A percentile compares a stretch with the other conserved stretches of the same genome.
These are phyloP conservation scores for Odocoileus virginianus DNA, from an alignment of 2,113 vertebrate species.

Conservation along the genomic window DNA sequence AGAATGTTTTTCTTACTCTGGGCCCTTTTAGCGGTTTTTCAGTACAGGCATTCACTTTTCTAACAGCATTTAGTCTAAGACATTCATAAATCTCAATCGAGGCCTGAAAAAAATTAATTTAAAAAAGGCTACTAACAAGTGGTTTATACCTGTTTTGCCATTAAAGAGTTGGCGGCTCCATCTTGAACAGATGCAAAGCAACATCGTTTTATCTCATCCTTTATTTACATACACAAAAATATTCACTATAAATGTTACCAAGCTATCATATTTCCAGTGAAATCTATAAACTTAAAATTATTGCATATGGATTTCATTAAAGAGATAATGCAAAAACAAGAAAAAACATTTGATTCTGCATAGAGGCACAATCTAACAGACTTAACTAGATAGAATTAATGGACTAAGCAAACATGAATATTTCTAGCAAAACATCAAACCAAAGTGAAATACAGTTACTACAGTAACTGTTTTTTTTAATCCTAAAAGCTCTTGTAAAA, in stretches of 20 bases:
- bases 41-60: neutral
- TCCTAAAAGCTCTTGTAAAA: neutral
- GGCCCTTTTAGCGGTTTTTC: neutral
- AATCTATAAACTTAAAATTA: conserved; percentile 13
- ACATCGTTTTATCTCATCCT: neutral
- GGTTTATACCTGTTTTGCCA: neutral
- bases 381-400: conserved; percentile 65
- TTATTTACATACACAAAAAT: neutral
- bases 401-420: neutral
- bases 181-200: neutral
- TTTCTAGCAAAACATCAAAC: conserved; percentile 10
- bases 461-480: neutral
- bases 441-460: conserved; percentile 11
- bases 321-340: conserved; percentile 60
- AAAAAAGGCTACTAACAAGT: neutral
- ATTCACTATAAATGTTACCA: neutral
- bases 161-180: neutral
- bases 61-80: neutral
- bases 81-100: neutral
- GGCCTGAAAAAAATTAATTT: neutral
- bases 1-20: conserved; percentile 32
- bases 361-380: conserved; percentile 42
- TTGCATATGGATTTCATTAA: conserved; percentile 62
- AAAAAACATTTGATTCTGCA: conserved; percentile 63
- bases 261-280: neutral